Base-by-base conservation (phyloP, 2,797 vertebrate genomes). In the Margarornis squamiger region DNA sequence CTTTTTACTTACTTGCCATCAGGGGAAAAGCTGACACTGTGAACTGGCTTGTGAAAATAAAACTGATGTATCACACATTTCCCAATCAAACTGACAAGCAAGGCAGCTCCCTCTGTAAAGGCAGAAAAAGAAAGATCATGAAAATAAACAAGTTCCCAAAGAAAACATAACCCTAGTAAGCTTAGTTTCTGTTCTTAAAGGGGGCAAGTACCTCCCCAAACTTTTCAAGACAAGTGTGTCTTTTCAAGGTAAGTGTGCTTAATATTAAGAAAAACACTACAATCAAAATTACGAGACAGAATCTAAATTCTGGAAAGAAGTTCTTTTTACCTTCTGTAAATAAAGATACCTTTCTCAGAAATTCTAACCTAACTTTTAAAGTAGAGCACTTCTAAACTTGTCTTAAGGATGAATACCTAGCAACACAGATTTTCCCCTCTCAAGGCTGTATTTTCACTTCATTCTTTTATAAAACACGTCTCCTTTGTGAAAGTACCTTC, bases 41-140 rank as follows among this genome's bases (percentile, higher is more conserved):
- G 98, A 89, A 99, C 99, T 2, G 98, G 98, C 86, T 98, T 99
- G 97, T 99, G 99, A 88, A 99, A 99, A 96, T 99, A 98, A 92
- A 98, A 99, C n/a, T 96, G 98, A 97, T 99, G 98, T 32, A 99
- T 98, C 73, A 98, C 95, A 2, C 99, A 98, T 72, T 98, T 98
- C 43, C 98, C 98, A 43, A 98, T 81, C 90, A 99, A 97, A 88
- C 99, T 99, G 95, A 99, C 97, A 92, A 99, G 96, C 91, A 99
- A 73, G 0, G 99, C 99, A 4, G 98, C 97, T 3, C 99, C 99
- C 72, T 99, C 99, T 99, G 97, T 32, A 95, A 65, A 3, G 71
- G 34, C 93, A 85, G 39, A 76, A 94, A 54, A 58, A 85, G 38
- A 45, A 61, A 1, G 8, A 84, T 12, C 7, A 54, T 3, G 3